Conservation (phyloP, 2,797 vertebrate species). For the Hyperoplus immaculatus region DNA sequence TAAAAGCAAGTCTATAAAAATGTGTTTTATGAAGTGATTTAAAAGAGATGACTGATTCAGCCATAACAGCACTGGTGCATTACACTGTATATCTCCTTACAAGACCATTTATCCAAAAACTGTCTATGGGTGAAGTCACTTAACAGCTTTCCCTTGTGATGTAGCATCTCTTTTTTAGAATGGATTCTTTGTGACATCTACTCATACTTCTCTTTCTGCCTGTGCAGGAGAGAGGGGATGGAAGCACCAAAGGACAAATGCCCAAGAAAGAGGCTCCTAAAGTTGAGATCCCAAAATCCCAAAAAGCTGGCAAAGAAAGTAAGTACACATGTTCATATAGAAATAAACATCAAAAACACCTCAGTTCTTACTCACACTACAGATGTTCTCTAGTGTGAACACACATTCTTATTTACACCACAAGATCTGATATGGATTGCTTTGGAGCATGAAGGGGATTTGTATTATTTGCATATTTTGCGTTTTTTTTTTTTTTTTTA, state of each 20-base stretch:
- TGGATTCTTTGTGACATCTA: constrained; percentile 3
- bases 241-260: constrained; percentile 61
- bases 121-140: not conserved
- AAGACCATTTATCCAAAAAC: not conserved
- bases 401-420: not conserved
- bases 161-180: not conserved
- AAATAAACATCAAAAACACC: not conserved
- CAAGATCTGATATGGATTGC: not conserved
- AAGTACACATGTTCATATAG: constrained; percentile 19
- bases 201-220: constrained; percentile 23
- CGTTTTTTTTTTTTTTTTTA: not conserved
- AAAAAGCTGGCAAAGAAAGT: constrained; percentile 74
- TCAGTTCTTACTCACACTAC: not conserved
- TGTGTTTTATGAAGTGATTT: too few relatives aligned
- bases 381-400: not conserved
- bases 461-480: too few relatives aligned
- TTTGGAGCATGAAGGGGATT: not conserved
- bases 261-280: constrained; percentile 59
- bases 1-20: too few relatives aligned
- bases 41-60: too few relatives aligned
- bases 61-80: too few relatives aligned
- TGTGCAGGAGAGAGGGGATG: constrained; percentile 73
- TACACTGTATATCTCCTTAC: too few relatives aligned
- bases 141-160: not conserved
- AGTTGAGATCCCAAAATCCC: constrained; percentile 52